These are phyloP conservation scores for Entosphenus tridentatus DNA, from an alignment of 2,113 vertebrate species.

Conservation along the genomic window DNA sequence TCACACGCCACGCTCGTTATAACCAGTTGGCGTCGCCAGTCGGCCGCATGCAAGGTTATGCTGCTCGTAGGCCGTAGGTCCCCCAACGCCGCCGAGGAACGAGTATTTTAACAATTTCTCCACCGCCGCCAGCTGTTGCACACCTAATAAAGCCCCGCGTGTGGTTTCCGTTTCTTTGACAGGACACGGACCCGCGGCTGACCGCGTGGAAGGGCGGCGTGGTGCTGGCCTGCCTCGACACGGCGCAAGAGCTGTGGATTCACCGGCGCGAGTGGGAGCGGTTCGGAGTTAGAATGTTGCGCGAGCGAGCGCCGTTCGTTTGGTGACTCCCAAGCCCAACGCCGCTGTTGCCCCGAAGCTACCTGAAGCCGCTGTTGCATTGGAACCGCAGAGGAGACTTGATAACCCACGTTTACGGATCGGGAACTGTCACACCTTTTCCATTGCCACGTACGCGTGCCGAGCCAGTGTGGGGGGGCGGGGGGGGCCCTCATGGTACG, in stretches of 20 bases:
- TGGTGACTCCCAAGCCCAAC: constrained; percentile 28
- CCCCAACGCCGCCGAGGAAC: no score
- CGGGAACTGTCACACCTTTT: background rate
- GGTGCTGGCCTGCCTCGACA: constrained; percentile 74
- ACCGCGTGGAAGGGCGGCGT: constrained; percentile 88
- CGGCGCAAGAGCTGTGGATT: constrained; percentile 89
- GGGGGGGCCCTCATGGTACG: background rate
- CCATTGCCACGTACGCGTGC: background rate
- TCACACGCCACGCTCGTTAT: background rate
- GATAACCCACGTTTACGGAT: background rate
- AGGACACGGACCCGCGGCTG: constrained; percentile 83
- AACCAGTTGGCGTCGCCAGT: background rate
- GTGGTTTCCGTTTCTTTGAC: background rate
- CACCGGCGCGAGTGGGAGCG: constrained; percentile 83
- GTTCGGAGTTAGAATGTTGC: constrained; percentile 69
- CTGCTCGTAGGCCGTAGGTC: no score
- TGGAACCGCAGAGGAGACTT: background rate
- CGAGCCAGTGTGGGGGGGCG: background rate
- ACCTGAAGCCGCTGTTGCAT: background rate
- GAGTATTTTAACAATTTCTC: no score
- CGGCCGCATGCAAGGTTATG: background rate
- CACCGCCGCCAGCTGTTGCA: background rate
- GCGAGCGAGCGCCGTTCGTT: constrained; percentile 73
- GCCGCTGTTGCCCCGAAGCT: background rate
- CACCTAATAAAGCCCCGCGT: background rate